Conservation (phyloP, 1,140 invertebrate genomes). For the Branchinecta lindahli region DNA sequence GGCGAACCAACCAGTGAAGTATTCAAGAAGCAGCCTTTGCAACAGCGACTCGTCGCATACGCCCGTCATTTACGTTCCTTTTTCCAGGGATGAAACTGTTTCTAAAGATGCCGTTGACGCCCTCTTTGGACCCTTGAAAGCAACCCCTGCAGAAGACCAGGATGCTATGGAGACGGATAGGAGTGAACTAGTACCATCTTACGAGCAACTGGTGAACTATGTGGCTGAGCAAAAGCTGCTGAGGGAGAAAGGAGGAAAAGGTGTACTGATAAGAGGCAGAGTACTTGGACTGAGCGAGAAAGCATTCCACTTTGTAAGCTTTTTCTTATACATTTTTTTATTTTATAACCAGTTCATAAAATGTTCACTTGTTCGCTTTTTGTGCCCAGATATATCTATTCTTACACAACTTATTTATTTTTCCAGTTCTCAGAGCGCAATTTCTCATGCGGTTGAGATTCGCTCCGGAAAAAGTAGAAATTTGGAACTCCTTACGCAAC, state of each 20-base stretch:
- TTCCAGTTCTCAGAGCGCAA: no score
- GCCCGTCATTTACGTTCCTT: not conserved
- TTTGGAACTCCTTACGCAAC: no score
- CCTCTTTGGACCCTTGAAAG: not conserved
- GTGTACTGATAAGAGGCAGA: not conserved
- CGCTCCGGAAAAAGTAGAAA: no score
- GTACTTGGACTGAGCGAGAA: not conserved
- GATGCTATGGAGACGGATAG: not conserved
- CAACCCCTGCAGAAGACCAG: not conserved
- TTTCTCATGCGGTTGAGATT: no score
- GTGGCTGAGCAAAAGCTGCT: not conserved
- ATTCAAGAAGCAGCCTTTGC: no score
- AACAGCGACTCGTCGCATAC: no score
- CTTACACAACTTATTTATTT: no score
- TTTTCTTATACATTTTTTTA: not conserved
- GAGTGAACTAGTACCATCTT: not conserved
- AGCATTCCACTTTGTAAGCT: not conserved
- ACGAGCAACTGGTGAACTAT: not conserved
- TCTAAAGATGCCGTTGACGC: not conserved
- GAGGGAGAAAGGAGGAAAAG: not conserved
- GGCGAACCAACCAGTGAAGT: no score
- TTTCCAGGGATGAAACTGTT: constrained; percentile 12
- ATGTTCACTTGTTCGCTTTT: no score
- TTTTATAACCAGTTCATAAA: no score
- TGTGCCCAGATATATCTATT: no score